Base-by-base conservation (phyloP, 2,113 vertebrate genomes). In the Macrotus californicus region DNA sequence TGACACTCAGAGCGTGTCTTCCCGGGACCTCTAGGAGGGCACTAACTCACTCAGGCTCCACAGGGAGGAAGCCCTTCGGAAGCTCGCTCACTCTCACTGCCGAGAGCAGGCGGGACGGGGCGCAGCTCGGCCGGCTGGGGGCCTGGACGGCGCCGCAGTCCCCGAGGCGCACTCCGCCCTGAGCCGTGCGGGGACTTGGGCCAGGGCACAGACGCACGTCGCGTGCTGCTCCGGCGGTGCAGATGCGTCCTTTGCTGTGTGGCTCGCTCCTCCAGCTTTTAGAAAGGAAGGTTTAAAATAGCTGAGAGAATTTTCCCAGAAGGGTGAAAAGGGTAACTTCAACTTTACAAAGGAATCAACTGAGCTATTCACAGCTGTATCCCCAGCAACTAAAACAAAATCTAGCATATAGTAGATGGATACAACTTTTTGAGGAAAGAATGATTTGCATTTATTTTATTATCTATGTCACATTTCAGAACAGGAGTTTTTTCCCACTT, bases 1-100 rank as follows among this genome's bases (percentile, higher is more conserved):
- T 95, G 91, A 95, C n/a, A n/a, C n/a, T n/a, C n/a, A n/a, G n/a
- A n/a, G n/a, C n/a, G n/a, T n/a, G n/a, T n/a, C n/a, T n/a, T n/a
- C n/a, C n/a, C n/a, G n/a, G n/a, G n/a, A 98, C 98, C 97, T 97
- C 89, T 98, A 98, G 97, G 98, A 98, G 98, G 98, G 97, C 98
- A 98, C 98, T 98, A 97, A 97, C 98, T 98, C 95, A 96, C 97
- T 98, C 94, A 97, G 82, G 90, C 97, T 98, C 96, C 96, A 94
- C 97, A 98, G 98, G 98, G 98, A 98, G 98, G 98, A 98, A 98
- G 95, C 97, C 98, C 98, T 98, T 98, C 98, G 97, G 97, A 98
- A 98, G 95, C 92, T 98, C 98, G 95, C 92, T 98, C 98, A 98
- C 98, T 98, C 98, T 99, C 98, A 98, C 98, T 98, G 98, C 98